These are phyloP conservation scores for Metellina segmentata DNA, from an alignment of 2,888 invertebrate genomes.

Conservation along the genomic window DNA sequence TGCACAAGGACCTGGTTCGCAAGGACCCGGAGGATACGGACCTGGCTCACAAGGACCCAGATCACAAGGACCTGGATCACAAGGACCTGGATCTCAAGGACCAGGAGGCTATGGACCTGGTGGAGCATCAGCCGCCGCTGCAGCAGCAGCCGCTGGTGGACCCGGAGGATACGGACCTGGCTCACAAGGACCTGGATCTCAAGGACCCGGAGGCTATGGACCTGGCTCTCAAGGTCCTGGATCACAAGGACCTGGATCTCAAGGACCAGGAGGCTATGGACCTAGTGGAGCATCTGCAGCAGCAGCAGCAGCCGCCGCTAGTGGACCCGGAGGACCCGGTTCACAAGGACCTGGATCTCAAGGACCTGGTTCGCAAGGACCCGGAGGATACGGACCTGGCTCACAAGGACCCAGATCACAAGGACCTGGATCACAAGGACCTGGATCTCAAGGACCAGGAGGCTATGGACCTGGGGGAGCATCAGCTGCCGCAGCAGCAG, in stretches of 20 bases:
- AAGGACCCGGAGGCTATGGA: not conserved
- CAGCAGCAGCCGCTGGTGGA: too few relatives aligned
- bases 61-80: not conserved
- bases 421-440: too few relatives aligned
- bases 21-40: too few relatives aligned
- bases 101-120: not conserved
- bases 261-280: too few relatives aligned
- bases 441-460: not conserved
- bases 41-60: not conserved
- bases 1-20: not conserved
- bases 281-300: not conserved
- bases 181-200: too few relatives aligned
- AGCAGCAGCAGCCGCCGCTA: not conserved
- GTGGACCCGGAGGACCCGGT: too few relatives aligned
- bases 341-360: too few relatives aligned
- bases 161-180: too few relatives aligned
- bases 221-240: conserved; percentile 19
- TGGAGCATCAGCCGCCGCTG: not conserved
- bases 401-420: not conserved
- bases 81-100: not conserved
- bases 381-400: too few relatives aligned
- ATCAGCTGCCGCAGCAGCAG: too few relatives aligned
- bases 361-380: too few relatives aligned
- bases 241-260: not conserved
- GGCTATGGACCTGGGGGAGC: too few relatives aligned